phyloP scores from a whole-genome alignment of 2,888 invertebrate genomes.

The Philaethria dido region DNA sequence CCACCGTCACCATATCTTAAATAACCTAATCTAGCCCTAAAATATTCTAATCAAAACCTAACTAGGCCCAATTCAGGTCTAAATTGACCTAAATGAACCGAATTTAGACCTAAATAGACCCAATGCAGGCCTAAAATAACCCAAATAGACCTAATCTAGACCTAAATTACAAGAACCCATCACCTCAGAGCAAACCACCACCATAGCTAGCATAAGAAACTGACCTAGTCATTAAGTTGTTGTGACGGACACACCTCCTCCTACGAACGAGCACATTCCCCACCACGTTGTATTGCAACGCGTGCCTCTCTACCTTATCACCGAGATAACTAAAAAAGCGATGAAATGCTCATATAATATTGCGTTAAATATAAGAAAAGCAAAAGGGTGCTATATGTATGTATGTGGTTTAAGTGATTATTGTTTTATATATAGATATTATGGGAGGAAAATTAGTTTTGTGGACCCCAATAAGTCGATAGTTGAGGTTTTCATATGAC shows the following conservation, averaged over 20 bases:
- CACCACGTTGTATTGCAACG: constrained; percentile 75
- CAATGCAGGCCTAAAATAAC: no score
- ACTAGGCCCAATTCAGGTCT: no score
- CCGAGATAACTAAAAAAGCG: constrained; percentile 75
- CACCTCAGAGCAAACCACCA: constrained; percentile 45
- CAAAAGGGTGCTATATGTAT: neutral
- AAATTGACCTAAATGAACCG: no score
- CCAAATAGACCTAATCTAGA: no score
- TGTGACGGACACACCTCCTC: constrained; percentile 75
- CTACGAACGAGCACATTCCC: constrained; percentile 71
- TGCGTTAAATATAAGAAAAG: constrained; percentile 3
- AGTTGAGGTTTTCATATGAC: neutral
- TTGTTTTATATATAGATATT: no score
- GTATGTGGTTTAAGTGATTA: neutral
- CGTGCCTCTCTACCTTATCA: constrained; percentile 76
- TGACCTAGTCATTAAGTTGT: constrained; percentile 80
- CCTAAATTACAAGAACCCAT: no score
- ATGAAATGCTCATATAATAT: constrained; percentile 42
- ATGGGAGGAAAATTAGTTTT: neutral
- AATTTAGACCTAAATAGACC: no score
- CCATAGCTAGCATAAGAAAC: constrained; percentile 52
- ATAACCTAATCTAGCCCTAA: no score
- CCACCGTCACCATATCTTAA: no score
- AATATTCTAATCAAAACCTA: no score
- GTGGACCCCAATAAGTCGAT: neutral